Evolutionary conservation across 2,888 invertebrate genomes (phyloP).

Genomic region (Cephus pulcher): DNA sequence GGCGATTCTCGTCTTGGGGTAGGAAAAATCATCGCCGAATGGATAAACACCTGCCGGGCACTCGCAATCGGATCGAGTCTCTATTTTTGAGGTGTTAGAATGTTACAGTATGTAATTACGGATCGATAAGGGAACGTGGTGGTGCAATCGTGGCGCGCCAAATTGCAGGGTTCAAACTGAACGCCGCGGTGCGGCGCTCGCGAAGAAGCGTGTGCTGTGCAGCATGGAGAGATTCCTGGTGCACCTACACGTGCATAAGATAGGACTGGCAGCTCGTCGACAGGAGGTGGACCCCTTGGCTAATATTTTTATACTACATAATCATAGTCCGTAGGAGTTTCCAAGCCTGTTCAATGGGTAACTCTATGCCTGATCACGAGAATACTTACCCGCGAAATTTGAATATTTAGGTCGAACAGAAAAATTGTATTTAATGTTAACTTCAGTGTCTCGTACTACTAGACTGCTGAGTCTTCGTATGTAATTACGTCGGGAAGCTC

Average conservation of each 20-base stretch:
- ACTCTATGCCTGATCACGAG: background rate
- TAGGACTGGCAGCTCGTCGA: conserved; percentile 34
- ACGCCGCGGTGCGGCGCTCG: conserved; percentile 7
- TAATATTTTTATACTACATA: conserved; percentile 33
- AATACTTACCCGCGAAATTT: background rate
- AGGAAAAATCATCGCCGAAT: background rate
- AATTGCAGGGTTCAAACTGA: conserved; percentile 41
- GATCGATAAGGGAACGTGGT: conserved; percentile 36
- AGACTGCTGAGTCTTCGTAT: background rate
- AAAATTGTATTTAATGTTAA: conserved; percentile 32
- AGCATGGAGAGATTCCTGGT: background rate
- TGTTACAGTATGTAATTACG: conserved; percentile 43
- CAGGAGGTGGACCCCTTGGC: conserved; percentile 34
- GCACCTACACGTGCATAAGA: background rate
- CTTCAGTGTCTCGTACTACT: conserved; percentile 8
- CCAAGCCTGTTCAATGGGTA: background rate
- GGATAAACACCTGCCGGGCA: background rate
- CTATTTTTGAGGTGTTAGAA: conserved; percentile 45
- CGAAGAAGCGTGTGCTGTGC: background rate
- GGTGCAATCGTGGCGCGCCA: conserved; percentile 27
- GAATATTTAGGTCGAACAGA: conserved; percentile 4
- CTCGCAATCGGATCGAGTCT: conserved; percentile 15
- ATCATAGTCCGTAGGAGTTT: conserved; percentile 20
- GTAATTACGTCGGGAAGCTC: background rate
- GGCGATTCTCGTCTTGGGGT: background rate